Base-by-base conservation (phyloP, 64 coral and sea anemone genomes). In the Stylophora pistillata region DNA sequence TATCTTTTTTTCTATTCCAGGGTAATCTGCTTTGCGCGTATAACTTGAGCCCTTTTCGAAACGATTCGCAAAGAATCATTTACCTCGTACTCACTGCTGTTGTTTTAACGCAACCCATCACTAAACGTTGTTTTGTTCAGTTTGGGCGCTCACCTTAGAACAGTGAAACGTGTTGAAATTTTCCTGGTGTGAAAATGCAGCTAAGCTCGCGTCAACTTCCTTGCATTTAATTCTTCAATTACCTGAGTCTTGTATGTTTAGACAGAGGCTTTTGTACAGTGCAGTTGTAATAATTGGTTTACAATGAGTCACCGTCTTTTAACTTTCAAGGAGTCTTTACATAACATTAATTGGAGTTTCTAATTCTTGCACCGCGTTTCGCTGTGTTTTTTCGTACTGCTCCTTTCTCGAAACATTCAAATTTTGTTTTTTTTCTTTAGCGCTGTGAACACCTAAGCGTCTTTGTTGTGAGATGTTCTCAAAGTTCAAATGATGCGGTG, bases 301-400 rank as follows among this genome's bases (percentile, higher is more conserved):
- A 84, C 80, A 84, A 84, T 84, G 61, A 68, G 30, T 53, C 62
- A 84, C 80, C 80, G 27, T 84, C 32, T 84, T 84, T 84, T 53
- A 70, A 84, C 58, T 84, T 84, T 84, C 80, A 69, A 84, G 80
- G 33, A 69, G 80, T 84, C 78, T 82, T 82, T 84, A 68, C 80
- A 41, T 70, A 84, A 84, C 18, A 69, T 84, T 84, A 70, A 84
- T 84, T 84, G 60, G 21, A 27, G 28, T 69, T 37, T n/a, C 31
- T 62, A 31, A 69, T 62, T 20, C 27, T 31, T 17, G 16, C 16
- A 28, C 80, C 11, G 5, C 21, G 23, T 37, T 23, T 84, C 20
- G 18, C 20, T 34, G 30, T 9, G 31, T 53, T 53, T 82, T n/a
- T 33, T 65, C 5, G 25, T 20, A 27, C 20, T 54, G 18, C 69